Evolutionary conservation across 2,888 invertebrate genomes (phyloP).

Genomic region (Crossocerus cetratus): DNA sequence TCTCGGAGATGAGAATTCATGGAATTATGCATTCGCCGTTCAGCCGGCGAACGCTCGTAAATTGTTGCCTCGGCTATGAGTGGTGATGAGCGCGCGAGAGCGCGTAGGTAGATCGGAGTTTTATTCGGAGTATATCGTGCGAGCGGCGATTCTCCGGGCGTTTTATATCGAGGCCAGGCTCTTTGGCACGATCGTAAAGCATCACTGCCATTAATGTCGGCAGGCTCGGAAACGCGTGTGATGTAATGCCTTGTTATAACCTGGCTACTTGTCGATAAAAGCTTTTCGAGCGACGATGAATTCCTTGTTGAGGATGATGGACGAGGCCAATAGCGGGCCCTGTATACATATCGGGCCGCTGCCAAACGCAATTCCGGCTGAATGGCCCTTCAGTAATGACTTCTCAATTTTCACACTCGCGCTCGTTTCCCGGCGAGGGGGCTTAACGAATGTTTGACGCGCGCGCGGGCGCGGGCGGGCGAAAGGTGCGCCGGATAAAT

Average conservation of each 20-base stretch:
- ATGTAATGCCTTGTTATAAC: constrained; percentile 45
- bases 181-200: constrained; percentile 13
- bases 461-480: too few species aligned
- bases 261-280: constrained; percentile 34
- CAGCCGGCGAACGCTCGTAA: neutral
- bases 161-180: constrained; percentile 1
- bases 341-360: constrained; percentile 8
- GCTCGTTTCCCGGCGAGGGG: constrained; percentile 25
- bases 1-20: neutral
- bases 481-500: neutral
- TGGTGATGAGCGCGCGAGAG: neutral
- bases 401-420: constrained; percentile 25
- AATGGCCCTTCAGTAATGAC: neutral
- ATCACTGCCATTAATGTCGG: constrained; percentile 42
- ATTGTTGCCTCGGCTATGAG: neutral
- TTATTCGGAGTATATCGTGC: neutral
- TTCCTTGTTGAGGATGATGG: constrained; percentile 28
- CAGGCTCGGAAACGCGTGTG: constrained; percentile 24
- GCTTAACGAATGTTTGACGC: constrained; percentile 34
- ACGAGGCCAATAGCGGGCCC: constrained; percentile 39
- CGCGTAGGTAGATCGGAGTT: neutral
- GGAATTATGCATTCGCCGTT: neutral
- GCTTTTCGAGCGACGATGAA: constrained; percentile 42
- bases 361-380: too few species aligned
- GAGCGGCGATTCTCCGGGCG: neutral